Percentiles rank a stretch among this genome's conserved stretches.
Evolutionary conservation across 2,888 invertebrate species (phyloP).

Genomic region (Acronicta aceris): DNA sequence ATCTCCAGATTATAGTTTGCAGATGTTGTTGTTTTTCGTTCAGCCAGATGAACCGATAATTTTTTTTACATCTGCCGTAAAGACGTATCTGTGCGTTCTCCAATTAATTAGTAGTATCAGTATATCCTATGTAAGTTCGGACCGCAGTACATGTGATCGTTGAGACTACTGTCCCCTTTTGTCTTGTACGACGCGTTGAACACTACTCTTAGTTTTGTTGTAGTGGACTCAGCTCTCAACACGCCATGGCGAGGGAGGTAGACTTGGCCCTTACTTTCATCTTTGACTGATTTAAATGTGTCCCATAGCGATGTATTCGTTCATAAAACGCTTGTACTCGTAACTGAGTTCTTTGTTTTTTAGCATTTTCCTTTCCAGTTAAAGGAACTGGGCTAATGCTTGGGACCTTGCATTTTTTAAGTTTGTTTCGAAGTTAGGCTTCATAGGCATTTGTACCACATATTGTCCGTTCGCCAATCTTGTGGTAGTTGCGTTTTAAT

Average conservation of each 20-base stretch:
- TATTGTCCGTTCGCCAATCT: too few relatives aligned
- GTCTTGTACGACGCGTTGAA: constrained; percentile 8
- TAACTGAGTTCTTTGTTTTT: constrained; percentile 5
- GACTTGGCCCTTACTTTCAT: not conserved
- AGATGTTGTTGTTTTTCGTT: constrained; percentile 15
- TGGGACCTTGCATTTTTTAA: too few relatives aligned
- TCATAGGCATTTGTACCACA: too few relatives aligned
- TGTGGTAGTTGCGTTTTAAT: too few relatives aligned
- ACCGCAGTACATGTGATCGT: constrained; percentile 5
- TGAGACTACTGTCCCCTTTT: constrained; percentile 3
- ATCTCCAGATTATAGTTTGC: constrained; percentile 19
- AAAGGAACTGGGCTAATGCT: constrained; percentile 5
- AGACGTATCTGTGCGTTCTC: constrained; percentile 6
- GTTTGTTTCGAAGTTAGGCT: too few relatives aligned
- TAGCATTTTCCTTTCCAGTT: constrained; percentile 8
- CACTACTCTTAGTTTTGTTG: not conserved
- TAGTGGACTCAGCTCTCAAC: not conserved
- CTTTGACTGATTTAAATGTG: constrained; percentile 12
- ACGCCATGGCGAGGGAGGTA: constrained; percentile 14
- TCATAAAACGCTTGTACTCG: constrained; percentile 9
- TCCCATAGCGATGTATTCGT: constrained; percentile 12
- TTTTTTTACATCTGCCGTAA: too few relatives aligned
- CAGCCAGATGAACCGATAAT: constrained; percentile 1
- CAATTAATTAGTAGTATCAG: constrained; percentile 6
- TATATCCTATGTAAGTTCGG: constrained; percentile 12